Conservation (phyloP, 2,113 vertebrate genomes). For the Nyctibius bracteatus region DNA sequence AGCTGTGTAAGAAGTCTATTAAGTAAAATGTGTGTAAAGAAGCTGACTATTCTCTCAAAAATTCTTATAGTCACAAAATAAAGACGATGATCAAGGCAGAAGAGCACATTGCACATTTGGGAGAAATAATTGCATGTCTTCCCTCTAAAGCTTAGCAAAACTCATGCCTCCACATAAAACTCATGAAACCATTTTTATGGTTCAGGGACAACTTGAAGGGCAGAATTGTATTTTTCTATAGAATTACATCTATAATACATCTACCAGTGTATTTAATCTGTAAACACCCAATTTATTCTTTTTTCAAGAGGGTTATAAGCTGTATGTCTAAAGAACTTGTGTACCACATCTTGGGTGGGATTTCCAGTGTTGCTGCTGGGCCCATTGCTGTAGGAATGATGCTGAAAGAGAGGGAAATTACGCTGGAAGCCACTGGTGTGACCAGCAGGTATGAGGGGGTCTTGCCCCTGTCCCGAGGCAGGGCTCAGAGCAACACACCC, state of each 20-base stretch:
- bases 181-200: neutral
- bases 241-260: neutral
- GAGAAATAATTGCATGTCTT: neutral
- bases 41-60: neutral
- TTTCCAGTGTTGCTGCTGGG: neutral
- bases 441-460: neutral
- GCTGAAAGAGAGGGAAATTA: neutral
- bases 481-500: neutral
- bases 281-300: neutral
- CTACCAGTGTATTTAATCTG: neutral
- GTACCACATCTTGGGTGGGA: neutral
- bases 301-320: neutral
- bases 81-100: accelerated
- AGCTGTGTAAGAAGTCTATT: neutral
- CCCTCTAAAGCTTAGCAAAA: neutral
- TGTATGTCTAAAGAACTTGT: neutral
- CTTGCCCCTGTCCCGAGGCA: neutral
- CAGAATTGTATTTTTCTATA: neutral
- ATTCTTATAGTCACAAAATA: neutral
- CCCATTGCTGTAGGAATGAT: neutral
- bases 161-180: neutral
- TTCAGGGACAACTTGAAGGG: neutral
- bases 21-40: neutral
- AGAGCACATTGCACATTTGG: neutral
- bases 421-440: neutral